Evolutionary conservation across 2,113 vertebrate genomes (phyloP).

Genomic region (Aptenodytes patagonicus): DNA sequence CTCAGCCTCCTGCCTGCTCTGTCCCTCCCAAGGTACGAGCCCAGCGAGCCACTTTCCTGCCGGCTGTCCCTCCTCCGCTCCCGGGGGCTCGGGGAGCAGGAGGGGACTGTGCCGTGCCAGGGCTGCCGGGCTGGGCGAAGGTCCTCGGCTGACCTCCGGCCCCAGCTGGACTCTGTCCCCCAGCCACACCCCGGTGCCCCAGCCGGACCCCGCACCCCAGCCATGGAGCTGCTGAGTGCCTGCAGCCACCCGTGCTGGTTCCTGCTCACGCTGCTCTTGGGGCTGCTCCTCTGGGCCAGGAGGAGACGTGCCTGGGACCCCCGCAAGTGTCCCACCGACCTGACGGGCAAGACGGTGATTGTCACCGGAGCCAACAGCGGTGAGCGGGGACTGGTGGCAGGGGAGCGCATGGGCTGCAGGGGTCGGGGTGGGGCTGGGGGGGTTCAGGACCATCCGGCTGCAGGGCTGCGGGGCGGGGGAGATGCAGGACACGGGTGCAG

Average conservation of each 20-base stretch:
- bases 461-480: not conserved
- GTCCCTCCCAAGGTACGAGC: not conserved
- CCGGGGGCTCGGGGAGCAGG: fast-evolving
- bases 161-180: not conserved
- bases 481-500: not conserved
- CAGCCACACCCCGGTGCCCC: fast-evolving
- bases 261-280: slow-evolving; percentile 44
- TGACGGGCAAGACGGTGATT: slow-evolving; percentile 82
- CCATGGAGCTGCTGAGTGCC: not conserved
- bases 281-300: slow-evolving; percentile 48
- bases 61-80: fast-evolving
- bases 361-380: slow-evolving; percentile 88
- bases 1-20: not conserved
- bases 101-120: fast-evolving
- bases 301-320: slow-evolving; percentile 72
- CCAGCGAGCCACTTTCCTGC: fast-evolving
- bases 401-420: not conserved
- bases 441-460: fast-evolving
- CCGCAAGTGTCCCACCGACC: slow-evolving; percentile 57
- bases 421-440: too few species aligned
- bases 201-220: fast-evolving
- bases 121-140: not conserved
- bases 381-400: not conserved
- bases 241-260: slow-evolving; percentile 65
- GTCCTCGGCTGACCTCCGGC: not conserved